A percentile compares a stretch with the other conserved stretches of the same genome.
Conservation (phyloP, 2,888 invertebrate genomes). For the Heliconius erato region DNA sequence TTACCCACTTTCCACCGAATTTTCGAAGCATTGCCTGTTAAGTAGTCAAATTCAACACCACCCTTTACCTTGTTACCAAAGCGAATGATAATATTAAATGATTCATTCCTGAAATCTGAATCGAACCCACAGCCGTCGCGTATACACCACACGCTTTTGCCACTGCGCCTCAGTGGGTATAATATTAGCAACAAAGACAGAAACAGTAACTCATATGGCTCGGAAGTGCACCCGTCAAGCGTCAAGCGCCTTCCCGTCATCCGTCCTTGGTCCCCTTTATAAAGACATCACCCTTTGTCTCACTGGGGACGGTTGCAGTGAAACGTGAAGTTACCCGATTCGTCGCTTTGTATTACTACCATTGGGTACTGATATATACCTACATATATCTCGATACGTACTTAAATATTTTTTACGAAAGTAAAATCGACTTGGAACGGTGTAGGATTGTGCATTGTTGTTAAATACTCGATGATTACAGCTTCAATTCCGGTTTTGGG, state of each 20-base stretch:
- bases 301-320: conserved; percentile 42
- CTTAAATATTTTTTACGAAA: background rate
- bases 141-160: background rate
- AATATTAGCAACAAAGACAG: conserved; percentile 7
- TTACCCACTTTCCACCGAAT: background rate
- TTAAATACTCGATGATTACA: background rate
- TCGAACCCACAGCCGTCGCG: background rate
- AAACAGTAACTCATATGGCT: conserved; percentile 21
- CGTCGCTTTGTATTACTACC: conserved; percentile 38
- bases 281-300: conserved; percentile 45
- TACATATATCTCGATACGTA: conserved; percentile 1
- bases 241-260: conserved; percentile 49
- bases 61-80: background rate
- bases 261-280: conserved; percentile 46
- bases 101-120: background rate
- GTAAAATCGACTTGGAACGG: background rate
- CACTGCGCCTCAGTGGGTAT: background rate
- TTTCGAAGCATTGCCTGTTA: background rate
- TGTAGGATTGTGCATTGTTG: background rate
- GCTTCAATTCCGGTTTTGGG: background rate
- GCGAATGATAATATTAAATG: background rate
- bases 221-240: conserved; percentile 49
- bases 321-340: conserved; percentile 47
- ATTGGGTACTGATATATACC: conserved; percentile 13
- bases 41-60: background rate